phyloP scores from a whole-genome alignment of 1,140 invertebrate species.

The honey bee (Apis mellifera) region Amel_HAv3.1 CM009939.2:11679001-11679500 shows the following conservation, averaged over 20 bases:
- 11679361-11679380: too few species aligned
- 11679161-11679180: neutral
- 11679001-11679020: neutral
- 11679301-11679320: neutral
- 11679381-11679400: too few species aligned
- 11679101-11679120: neutral
- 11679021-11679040: neutral
- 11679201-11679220: neutral
- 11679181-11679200: constrained; percentile 2
- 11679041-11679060: constrained; percentile 13
- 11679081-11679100: constrained; percentile 24
- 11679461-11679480: constrained; percentile 23
- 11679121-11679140: constrained; percentile 24
- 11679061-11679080: constrained; percentile 16
- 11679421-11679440: neutral
- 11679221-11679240: neutral
- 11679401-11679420: neutral
- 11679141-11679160: constrained; percentile 5
- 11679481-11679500: neutral
- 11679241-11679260: neutral
- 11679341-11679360: too few species aligned
- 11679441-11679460: neutral
- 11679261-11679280: constrained; percentile 6
- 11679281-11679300: neutral
- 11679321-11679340: too few species aligned